Conservation (phyloP, 30 jellyfish, hydroid and myxozoan species). For the Aurelia sp. region DNA sequence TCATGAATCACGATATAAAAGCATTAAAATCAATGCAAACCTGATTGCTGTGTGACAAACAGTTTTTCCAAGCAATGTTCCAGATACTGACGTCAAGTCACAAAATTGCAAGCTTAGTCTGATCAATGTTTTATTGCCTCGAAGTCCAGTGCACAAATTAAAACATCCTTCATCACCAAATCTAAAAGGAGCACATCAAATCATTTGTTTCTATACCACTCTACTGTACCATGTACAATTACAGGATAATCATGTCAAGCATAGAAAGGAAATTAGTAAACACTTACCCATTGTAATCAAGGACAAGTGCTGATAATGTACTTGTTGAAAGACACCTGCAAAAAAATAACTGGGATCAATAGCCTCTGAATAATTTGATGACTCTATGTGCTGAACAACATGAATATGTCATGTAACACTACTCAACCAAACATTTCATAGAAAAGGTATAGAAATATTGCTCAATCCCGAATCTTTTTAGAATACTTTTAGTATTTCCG, state of each 20-base stretch:
- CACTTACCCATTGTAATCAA: slow-evolving; percentile 74
- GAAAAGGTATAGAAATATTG: too few species aligned
- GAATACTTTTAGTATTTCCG: too few species aligned
- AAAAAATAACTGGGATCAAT: neutral
- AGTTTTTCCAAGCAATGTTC: slow-evolving; percentile 63
- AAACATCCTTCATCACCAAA: slow-evolving; percentile 79
- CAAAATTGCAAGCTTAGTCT: slow-evolving; percentile 73
- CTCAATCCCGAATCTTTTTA: too few species aligned
- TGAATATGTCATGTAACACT: too few species aligned
- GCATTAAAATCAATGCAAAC: neutral
- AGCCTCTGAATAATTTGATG: too few species aligned
- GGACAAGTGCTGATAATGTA: slow-evolving; percentile 59
- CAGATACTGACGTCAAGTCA: slow-evolving; percentile 58
- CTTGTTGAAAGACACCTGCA: slow-evolving; percentile 54
- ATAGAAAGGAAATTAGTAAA: neutral
- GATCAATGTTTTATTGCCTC: slow-evolving; percentile 41
- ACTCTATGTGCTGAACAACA: too few species aligned
- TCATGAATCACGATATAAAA: too few species aligned
- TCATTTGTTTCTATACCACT: too few species aligned
- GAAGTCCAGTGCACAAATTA: slow-evolving; percentile 66
- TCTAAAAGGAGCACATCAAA: slow-evolving; percentile 24
- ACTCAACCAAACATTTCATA: too few species aligned
- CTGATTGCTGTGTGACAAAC: slow-evolving; percentile 73
- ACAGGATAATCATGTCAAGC: too few species aligned
- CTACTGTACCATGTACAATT: too few species aligned